Evolutionary conservation across 2,797 vertebrate species (phyloP).

Genomic region (Phoxinus dragarum): DNA sequence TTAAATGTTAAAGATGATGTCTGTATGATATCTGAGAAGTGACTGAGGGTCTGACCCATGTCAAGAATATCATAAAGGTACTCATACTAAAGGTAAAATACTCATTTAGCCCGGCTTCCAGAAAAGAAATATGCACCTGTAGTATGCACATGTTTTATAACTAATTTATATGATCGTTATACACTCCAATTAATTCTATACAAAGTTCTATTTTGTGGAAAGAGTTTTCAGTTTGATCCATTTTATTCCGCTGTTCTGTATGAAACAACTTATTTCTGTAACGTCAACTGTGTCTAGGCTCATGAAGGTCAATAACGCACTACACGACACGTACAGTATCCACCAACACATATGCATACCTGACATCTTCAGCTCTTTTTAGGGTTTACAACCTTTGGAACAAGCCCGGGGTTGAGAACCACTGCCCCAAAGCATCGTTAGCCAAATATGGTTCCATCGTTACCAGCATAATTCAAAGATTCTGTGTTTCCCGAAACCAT

Average conservation of each 20-base stretch:
- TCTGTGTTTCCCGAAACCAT: too few species aligned
- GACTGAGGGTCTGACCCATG: background rate
- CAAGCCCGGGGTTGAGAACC: background rate
- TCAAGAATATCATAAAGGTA: background rate
- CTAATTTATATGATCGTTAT: background rate
- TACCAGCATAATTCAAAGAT: background rate
- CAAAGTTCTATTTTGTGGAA: background rate
- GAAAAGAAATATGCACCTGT: background rate
- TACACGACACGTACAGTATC: background rate
- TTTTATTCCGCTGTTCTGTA: background rate
- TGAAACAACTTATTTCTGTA: background rate
- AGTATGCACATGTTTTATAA: background rate
- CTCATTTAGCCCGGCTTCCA: background rate
- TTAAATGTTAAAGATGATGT: background rate
- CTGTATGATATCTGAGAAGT: background rate
- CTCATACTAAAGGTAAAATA: background rate
- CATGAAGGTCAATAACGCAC: background rate
- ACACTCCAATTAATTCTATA: background rate
- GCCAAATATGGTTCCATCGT: background rate
- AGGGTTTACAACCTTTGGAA: background rate
- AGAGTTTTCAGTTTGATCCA: background rate
- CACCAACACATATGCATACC: background rate
- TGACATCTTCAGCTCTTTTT: background rate
- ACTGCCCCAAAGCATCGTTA: too few species aligned
- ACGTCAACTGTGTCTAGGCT: background rate